Percentiles rank a stretch among this genome's conserved stretches.
phyloP scores from a whole-genome alignment of 1,140 invertebrate genomes.

The Maconellicoccus hirsutus region DNA sequence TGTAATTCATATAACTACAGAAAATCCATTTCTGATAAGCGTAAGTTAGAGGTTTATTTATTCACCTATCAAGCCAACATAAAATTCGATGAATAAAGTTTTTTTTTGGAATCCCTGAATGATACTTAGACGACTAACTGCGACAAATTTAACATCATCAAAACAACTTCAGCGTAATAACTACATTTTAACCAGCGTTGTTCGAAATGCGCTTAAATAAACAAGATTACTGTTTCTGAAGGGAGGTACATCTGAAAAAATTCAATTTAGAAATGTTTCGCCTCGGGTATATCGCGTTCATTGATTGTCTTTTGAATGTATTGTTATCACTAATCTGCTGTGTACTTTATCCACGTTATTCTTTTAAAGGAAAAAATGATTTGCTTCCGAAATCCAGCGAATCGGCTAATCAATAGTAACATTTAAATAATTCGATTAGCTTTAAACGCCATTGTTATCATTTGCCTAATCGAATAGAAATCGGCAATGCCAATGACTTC shows the following conservation, averaged over 20 bases:
- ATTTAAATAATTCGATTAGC: neutral
- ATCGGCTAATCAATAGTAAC: neutral
- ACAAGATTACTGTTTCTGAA: neutral
- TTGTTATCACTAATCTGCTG: slow-evolving; percentile 11
- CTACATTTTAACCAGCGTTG: slow-evolving; percentile 14
- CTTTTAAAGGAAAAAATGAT: neutral
- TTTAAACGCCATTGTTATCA: neutral
- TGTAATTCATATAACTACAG: too few relatives aligned
- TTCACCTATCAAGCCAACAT: too few relatives aligned
- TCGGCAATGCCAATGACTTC: too few relatives aligned
- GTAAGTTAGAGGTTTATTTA: too few relatives aligned
- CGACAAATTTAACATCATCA: slow-evolving; percentile 20
- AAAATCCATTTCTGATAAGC: too few relatives aligned
- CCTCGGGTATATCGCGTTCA: slow-evolving; percentile 19
- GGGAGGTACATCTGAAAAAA: slow-evolving; percentile 4
- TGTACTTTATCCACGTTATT: neutral
- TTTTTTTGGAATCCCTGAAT: slow-evolving; percentile 13
- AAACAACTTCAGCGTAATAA: slow-evolving; percentile 19
- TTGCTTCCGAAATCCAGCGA: neutral
- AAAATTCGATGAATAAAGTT: too few relatives aligned
- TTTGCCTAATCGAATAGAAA: neutral
- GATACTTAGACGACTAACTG: slow-evolving; percentile 11
- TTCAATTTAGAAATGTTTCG: slow-evolving; percentile 19
- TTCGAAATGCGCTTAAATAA: slow-evolving; percentile 18
- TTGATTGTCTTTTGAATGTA: neutral